Base-by-base conservation (phyloP, 2,797 vertebrate genomes). In the Megaceryle alcyon region DNA sequence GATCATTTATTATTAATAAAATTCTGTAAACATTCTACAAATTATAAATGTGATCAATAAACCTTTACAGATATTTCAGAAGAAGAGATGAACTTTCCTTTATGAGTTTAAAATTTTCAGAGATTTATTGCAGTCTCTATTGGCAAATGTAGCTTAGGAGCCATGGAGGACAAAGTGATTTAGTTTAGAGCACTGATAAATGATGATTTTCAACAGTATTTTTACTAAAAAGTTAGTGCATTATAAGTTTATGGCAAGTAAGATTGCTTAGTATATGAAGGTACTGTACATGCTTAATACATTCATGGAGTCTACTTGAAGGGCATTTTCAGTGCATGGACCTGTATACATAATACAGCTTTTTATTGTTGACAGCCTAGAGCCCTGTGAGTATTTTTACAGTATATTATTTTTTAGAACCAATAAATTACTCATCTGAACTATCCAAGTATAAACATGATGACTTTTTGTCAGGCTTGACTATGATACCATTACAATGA, bases 321-420 rank as follows among this genome's bases (percentile, higher is more conserved):
- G 86, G 91, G 63, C 90, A 95, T 61, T 73, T 76, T 53, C 44
- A 60, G 31, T 54, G 33, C 59, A 9, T 26, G 21, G 54, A 35
- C 25, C 70, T 81, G 41, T 83, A 86, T 66, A 91, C 23, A 75
- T 88, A 94, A 94, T 63, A 86, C 11, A 53, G 69, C 14, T 51
- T 93, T 95, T 96, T 94, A 94, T 73, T 94, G 65, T 85, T 97
- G 68, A 84, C 63, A 87, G 64, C 81, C 71, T 84, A 82, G 33
- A 94, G 75, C 35, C 63, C 71, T 88, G 22, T 14, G 22, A 80
- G 61, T 92, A 91, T 92, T 97, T 95, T 96, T 88, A 92, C 59
- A 89, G 73, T 87, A 56, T 70, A 81, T 96, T 95, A 94, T 95
- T 96, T 97, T 96, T 95, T 70, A 77, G 92, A 97, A 96, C 61